Percentiles rank a stretch among this genome's conserved stretches.
These are phyloP conservation scores for Ecliptopera silaceata DNA, from an alignment of 2,888 invertebrate genomes.

Conservation along the genomic window DNA sequence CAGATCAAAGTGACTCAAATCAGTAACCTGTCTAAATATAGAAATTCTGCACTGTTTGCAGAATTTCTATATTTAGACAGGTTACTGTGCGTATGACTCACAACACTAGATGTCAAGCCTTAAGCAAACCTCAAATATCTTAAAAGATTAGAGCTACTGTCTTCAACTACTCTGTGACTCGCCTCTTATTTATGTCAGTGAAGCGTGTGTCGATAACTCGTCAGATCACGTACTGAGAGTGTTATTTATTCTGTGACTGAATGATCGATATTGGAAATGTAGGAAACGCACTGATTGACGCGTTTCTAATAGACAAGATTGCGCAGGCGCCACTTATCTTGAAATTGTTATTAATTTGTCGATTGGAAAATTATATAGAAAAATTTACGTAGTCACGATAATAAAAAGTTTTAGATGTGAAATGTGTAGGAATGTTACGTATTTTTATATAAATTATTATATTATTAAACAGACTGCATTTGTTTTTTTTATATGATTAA, in stretches of 20 bases:
- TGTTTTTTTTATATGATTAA: too few relatives aligned
- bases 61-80: too few relatives aligned
- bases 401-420: not conserved
- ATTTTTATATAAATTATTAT: too few relatives aligned
- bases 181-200: constrained; percentile 43
- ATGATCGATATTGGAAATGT: constrained; percentile 39
- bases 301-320: constrained; percentile 44
- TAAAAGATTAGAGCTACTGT: constrained; percentile 12
- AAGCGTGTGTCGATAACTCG: constrained; percentile 35
- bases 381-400: constrained; percentile 5
- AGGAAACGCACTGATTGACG: constrained; percentile 41
- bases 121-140: not conserved
- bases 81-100: not conserved
- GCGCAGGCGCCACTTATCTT: constrained; percentile 36
- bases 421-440: not conserved
- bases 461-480: too few relatives aligned
- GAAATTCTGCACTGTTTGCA: not conserved
- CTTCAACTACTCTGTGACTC: constrained; percentile 29
- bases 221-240: constrained; percentile 32
- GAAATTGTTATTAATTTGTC: constrained; percentile 37
- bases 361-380: constrained; percentile 28
- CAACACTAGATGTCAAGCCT: not conserved
- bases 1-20: not conserved
- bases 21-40: not conserved
- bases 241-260: constrained; percentile 13